Percentiles rank a stretch among this genome's conserved stretches.
phyloP scores from a whole-genome alignment of 2,113 vertebrate species.

The Asarcornis scutulata region DNA sequence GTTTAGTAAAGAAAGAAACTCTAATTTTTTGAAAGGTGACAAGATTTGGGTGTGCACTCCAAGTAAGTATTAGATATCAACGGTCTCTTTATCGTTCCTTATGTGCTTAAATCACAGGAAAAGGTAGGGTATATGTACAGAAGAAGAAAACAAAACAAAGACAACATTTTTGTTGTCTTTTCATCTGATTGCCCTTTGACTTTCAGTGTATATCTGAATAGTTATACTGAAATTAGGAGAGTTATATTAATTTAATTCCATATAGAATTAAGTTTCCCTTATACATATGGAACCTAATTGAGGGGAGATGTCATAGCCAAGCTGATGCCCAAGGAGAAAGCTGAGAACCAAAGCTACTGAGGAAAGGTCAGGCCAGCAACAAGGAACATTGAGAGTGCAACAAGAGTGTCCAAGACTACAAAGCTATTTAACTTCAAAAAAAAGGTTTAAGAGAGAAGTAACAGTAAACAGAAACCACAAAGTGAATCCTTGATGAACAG shows the following conservation, averaged over 20 bases:
- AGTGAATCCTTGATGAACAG: background rate
- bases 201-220: background rate
- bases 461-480: background rate
- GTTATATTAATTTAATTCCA: background rate
- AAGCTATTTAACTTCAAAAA: background rate
- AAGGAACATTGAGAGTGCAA: background rate
- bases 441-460: background rate
- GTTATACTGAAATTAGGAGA: background rate
- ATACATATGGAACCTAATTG: fast-evolving
- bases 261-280: background rate
- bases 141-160: background rate
- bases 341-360: fast-evolving
- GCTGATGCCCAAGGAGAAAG: background rate
- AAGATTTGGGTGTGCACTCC: background rate
- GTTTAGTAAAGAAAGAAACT: background rate
- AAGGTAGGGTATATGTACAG: background rate
- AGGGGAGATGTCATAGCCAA: background rate
- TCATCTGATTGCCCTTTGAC: background rate
- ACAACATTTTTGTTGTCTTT: background rate
- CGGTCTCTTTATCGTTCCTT: background rate
- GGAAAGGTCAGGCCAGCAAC: background rate
- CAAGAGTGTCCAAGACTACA: background rate
- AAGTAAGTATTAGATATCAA: background rate
- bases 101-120: background rate
- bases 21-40: background rate